Percentiles rank a stretch among this genome's conserved stretches.
These are phyloP conservation scores for Cassiopea andromeda DNA, from an alignment of 30 jellyfish, hydroid and myxozoan species.

Conservation along the genomic window DNA sequence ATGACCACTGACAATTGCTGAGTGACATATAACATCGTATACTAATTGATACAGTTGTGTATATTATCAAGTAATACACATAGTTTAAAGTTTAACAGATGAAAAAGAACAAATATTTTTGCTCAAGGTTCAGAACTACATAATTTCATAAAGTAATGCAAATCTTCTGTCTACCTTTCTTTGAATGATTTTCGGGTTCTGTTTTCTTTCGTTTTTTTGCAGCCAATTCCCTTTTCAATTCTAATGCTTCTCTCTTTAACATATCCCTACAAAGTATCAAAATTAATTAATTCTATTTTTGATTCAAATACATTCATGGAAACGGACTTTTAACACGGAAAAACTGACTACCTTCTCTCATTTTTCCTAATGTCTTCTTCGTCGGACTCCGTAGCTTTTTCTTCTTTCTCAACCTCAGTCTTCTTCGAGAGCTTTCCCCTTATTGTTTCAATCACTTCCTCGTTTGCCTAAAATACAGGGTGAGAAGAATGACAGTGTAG, in stretches of 20 bases:
- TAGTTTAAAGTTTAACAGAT: too few relatives aligned
- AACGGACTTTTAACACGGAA: not conserved
- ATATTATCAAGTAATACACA: too few relatives aligned
- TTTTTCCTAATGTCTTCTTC: slow-evolving; percentile 26
- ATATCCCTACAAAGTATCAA: slow-evolving; percentile 45
- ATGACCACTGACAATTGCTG: too few relatives aligned
- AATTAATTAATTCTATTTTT: not conserved
- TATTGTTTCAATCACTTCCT: slow-evolving; percentile 4
- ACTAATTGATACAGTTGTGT: too few relatives aligned
- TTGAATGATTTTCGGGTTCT: not conserved
- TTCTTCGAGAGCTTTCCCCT: slow-evolving; percentile 53
- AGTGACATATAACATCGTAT: too few relatives aligned
- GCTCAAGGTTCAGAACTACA: too few relatives aligned
- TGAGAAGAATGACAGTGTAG: too few relatives aligned
- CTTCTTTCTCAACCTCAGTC: not conserved
- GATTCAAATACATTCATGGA: not conserved
- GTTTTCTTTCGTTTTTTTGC: slow-evolving; percentile 25
- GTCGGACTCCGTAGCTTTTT: slow-evolving; percentile 2
- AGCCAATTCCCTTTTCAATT: slow-evolving; percentile 74
- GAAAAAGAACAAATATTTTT: too few relatives aligned
- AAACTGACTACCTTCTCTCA: slow-evolving; percentile 36
- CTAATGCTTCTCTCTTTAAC: slow-evolving; percentile 79
- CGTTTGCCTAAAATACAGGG: slow-evolving; percentile 25
- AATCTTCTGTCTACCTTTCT: not conserved
- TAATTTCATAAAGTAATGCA: not conserved